Evolutionary conservation across 2,113 vertebrate genomes (phyloP).

Genomic region (Scomber scombrus): DNA sequence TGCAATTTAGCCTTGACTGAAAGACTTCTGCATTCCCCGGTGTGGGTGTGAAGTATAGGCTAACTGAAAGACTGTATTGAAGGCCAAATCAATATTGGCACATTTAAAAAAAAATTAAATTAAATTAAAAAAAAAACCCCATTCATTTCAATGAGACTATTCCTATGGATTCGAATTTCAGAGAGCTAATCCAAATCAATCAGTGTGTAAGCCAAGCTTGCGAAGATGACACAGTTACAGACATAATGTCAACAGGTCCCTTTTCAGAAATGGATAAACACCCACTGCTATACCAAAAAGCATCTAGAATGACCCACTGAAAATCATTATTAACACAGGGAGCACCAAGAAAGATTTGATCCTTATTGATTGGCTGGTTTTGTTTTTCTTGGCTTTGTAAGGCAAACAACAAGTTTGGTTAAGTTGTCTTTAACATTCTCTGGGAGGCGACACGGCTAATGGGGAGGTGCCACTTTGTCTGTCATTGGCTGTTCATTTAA

Average conservation of each 20-base stretch:
- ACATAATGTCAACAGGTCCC: conserved; percentile 27
- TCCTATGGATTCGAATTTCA: too few species aligned
- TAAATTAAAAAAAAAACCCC: too few species aligned
- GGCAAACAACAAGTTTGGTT: conserved; percentile 60
- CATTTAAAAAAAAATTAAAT: background rate
- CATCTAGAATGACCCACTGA: conserved; percentile 25
- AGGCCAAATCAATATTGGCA: background rate
- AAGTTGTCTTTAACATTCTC: conserved; percentile 56
- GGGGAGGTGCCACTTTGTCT: conserved; percentile 80
- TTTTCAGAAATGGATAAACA: conserved; percentile 27
- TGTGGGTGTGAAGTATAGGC: background rate
- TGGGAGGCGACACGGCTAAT: conserved; percentile 64
- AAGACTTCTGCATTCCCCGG: background rate
- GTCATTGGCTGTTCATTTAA: conserved; percentile 81
- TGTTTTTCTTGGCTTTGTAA: conserved; percentile 44
- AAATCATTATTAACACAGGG: conserved; percentile 16
- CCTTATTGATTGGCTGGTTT: conserved; percentile 9
- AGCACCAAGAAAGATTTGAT: conserved; percentile 11
- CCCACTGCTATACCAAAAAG: background rate
- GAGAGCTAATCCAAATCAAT: background rate
- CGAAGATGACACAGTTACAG: conserved; percentile 8
- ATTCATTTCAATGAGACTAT: too few species aligned
- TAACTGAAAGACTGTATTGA: background rate
- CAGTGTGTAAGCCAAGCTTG: background rate
- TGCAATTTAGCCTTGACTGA: conserved; percentile 7